Percentiles rank a stretch among this genome's conserved stretches.
Evolutionary conservation across 2,113 vertebrate species (phyloP).

Genomic region (Ceuthmochares aereus): DNA sequence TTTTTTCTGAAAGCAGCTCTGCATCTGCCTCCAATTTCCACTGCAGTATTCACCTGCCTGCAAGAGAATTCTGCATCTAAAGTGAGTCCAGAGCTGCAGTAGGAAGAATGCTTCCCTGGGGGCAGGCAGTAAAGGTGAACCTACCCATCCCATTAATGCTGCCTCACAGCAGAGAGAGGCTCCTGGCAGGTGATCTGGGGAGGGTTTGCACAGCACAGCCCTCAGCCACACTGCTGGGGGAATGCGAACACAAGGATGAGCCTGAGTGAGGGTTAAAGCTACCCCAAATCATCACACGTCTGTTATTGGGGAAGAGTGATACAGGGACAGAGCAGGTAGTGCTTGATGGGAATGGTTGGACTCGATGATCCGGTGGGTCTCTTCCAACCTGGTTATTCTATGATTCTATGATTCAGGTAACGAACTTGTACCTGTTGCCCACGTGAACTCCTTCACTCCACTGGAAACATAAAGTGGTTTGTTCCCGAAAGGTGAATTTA

Average conservation of each 20-base stretch:
- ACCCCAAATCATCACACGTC: neutral
- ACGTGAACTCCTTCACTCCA: neutral
- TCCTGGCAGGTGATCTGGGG: neutral
- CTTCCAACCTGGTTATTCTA: too few relatives aligned
- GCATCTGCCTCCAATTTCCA: slow-evolving; percentile 63
- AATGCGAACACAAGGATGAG: neutral
- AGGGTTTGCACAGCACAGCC: neutral
- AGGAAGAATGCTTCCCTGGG: neutral
- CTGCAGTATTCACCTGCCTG: neutral
- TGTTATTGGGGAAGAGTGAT: neutral
- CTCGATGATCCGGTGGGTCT: too few relatives aligned
- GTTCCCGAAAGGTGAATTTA: slow-evolving; percentile 5
- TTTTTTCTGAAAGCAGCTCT: slow-evolving; percentile 63
- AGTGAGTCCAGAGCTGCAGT: neutral
- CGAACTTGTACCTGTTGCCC: neutral
- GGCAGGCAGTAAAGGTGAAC: neutral
- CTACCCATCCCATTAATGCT: neutral
- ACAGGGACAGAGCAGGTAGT: neutral
- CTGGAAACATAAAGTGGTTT: neutral
- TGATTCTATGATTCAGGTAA: too few relatives aligned
- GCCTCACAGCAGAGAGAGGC: neutral
- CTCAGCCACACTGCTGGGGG: neutral
- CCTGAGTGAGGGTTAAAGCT: neutral
- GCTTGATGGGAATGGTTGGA: too few relatives aligned
- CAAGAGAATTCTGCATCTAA: neutral